Percentiles rank a stretch among this genome's conserved stretches.
phyloP scores from a whole-genome alignment of 2,888 invertebrate genomes.

The Torymus tubicola region DNA sequence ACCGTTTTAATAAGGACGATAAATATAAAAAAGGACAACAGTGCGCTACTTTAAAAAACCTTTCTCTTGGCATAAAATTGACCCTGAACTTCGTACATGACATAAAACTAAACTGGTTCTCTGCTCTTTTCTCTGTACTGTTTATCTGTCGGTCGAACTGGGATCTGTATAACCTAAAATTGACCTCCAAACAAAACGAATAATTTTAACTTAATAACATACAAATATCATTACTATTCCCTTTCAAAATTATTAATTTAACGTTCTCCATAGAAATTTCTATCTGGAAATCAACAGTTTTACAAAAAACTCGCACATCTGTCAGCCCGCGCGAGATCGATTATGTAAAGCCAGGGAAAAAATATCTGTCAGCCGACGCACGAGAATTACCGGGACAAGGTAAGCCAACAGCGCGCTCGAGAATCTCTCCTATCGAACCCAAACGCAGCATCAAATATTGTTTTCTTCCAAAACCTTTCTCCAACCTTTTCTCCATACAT shows the following conservation, averaged over 20 bases:
- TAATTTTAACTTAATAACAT: no score
- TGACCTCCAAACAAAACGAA: no score
- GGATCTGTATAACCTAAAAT: constrained; percentile 20
- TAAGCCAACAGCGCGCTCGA: no score
- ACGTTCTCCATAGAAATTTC: no score
- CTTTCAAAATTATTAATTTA: no score
- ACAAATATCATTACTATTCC: no score
- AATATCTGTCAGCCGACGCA: constrained; percentile 1
- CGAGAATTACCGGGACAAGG: background rate
- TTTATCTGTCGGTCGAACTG: background rate
- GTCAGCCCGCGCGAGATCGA: background rate
- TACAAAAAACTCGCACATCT: background rate
- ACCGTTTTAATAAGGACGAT: background rate
- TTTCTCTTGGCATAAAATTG: constrained; percentile 23
- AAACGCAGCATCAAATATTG: no score
- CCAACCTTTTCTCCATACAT: no score
- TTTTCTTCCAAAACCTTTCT: no score
- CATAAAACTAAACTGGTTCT: constrained; percentile 9
- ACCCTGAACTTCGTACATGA: constrained; percentile 38
- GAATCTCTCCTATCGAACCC: no score
- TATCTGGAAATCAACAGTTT: no score
- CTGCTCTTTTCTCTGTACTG: no score
- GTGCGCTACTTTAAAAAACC: constrained; percentile 25
- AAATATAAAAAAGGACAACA: background rate
- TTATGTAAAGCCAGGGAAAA: constrained; percentile 46